phyloP scores from a whole-genome alignment of 1,140 invertebrate species.

The Homarus americanus region DNA sequence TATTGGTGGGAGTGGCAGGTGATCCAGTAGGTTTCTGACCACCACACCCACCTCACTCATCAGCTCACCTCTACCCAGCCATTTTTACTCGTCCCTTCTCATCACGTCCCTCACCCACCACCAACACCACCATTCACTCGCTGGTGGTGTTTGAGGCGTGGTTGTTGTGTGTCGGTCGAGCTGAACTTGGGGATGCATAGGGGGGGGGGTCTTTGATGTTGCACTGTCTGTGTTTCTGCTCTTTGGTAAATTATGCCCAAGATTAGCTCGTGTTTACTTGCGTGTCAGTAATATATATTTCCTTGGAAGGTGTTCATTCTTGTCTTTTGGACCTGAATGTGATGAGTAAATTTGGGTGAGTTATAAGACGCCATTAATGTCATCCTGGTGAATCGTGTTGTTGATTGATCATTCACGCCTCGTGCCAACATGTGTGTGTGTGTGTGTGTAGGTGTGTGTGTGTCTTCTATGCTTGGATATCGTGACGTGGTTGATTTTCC shows the following conservation, averaged over 20 bases:
- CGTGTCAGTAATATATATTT: background rate
- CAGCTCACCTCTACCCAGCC: background rate
- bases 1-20: background rate
- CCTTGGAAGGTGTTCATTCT: background rate
- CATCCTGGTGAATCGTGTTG: slow-evolving; percentile 16
- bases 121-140: background rate
- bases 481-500: no score
- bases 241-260: background rate
- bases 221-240: background rate
- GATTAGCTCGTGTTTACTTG: background rate
- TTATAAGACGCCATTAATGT: slow-evolving; percentile 47
- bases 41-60: no score
- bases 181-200: background rate
- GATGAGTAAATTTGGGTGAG: slow-evolving; percentile 34
- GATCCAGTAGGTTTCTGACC: no score
- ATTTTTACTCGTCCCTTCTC: background rate
- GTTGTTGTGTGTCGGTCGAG: background rate
- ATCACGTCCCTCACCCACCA: background rate
- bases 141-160: background rate
- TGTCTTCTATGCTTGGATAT: no score
- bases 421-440: slow-evolving; percentile 17
- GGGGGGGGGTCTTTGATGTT: background rate
- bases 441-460: background rate
- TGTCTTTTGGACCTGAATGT: slow-evolving; percentile 35
- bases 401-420: slow-evolving; percentile 39